Percentiles rank a stretch among this genome's conserved stretches.
Conservation (phyloP, 2,113 vertebrate genomes). For the Alouatta palliata region DNA sequence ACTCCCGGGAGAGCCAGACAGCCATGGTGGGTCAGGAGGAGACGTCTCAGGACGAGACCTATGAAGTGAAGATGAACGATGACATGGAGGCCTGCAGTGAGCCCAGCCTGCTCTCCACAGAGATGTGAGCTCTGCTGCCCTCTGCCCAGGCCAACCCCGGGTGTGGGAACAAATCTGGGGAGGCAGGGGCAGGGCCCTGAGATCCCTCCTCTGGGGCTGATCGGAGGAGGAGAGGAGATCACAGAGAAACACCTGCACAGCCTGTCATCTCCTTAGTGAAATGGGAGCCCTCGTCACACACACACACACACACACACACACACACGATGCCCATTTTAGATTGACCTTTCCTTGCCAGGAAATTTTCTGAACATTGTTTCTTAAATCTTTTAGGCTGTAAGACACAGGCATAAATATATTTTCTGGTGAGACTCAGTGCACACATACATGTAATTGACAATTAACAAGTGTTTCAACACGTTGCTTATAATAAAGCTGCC, state of each 20-base stretch:
- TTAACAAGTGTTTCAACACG: neutral
- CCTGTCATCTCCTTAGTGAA: neutral
- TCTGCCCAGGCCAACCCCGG: neutral
- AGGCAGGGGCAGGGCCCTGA: neutral
- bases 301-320: too few relatives aligned
- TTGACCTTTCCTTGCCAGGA: neutral
- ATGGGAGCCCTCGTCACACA: neutral
- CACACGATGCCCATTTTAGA: too few relatives aligned
- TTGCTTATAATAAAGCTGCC: too few relatives aligned
- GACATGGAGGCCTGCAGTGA: too few relatives aligned
- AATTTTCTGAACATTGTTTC: neutral
- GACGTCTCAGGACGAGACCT: slow-evolving; percentile 89
- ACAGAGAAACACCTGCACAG: too few relatives aligned
- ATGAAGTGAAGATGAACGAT: slow-evolving; percentile 15
- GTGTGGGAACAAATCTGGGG: neutral
- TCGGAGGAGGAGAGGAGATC: neutral
- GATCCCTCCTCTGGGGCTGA: neutral
- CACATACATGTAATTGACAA: neutral
- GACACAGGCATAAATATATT: neutral
- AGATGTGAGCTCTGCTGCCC: slow-evolving; percentile 89
- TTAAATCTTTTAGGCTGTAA: neutral
- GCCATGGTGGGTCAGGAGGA: slow-evolving; percentile 93
- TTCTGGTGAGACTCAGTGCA: neutral
- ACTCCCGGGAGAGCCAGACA: slow-evolving; percentile 92
- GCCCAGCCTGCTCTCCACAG: slow-evolving; percentile 85